Evolutionary conservation across 2,888 invertebrate species (phyloP).

Genomic region (Mylabris sibirica): DNA sequence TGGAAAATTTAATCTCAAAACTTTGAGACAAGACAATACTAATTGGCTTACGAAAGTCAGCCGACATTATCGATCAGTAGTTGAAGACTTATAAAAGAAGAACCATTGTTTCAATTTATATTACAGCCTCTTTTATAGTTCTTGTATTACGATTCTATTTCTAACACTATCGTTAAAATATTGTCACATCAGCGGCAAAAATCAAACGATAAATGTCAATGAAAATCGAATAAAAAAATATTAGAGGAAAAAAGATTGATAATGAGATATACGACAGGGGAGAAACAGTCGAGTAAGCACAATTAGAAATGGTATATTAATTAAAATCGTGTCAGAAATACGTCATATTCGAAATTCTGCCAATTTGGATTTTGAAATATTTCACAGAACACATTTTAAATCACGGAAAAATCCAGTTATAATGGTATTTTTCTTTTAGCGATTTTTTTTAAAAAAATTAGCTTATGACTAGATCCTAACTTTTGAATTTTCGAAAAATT

Average conservation of each 20-base stretch:
- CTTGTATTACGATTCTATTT: not conserved
- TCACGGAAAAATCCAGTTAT: not conserved
- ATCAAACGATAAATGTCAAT: not conserved
- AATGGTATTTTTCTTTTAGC: too few species aligned
- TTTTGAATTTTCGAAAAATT: too few species aligned
- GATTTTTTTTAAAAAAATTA: too few species aligned
- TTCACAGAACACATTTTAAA: not conserved
- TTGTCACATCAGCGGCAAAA: not conserved
- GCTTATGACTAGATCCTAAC: too few species aligned
- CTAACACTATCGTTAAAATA: not conserved
- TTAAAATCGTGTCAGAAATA: constrained; percentile 1
- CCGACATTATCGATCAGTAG: not conserved
- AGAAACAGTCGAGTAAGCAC: not conserved
- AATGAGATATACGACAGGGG: not conserved
- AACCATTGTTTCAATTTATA: too few species aligned
- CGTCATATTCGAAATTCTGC: not conserved
- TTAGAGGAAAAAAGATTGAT: not conserved
- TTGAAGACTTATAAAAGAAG: not conserved
- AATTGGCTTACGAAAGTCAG: not conserved
- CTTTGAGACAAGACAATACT: not conserved
- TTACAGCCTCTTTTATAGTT: too few species aligned
- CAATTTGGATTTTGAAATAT: not conserved
- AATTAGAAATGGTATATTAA: not conserved
- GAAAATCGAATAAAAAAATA: not conserved
- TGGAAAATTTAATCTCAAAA: not conserved